phyloP scores from a whole-genome alignment of 2,888 invertebrate species.

The Cosmopolites sordidus region DNA sequence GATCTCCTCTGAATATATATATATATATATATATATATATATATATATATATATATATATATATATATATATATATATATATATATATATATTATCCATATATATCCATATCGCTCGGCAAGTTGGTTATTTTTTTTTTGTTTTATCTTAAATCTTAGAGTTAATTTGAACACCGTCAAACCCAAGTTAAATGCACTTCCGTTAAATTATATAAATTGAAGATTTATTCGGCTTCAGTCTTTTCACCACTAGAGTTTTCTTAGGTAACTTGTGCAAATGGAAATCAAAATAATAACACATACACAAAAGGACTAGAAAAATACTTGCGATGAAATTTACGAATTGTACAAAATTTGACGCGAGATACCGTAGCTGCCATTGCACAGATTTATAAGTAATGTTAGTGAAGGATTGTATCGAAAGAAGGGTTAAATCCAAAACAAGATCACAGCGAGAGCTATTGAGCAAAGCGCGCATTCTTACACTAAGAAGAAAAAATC shows the following conservation, averaged over 20 bases:
- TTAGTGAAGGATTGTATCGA: too few relatives aligned
- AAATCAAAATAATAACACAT: constrained; percentile 6
- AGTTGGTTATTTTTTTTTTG: not conserved
- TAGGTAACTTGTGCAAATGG: constrained; percentile 28
- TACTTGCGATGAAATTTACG: constrained; percentile 1
- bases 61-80: not conserved
- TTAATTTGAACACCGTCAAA: constrained; percentile 15
- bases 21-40: too few relatives aligned
- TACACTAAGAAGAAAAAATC: too few relatives aligned
- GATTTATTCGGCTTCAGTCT: constrained; percentile 34
- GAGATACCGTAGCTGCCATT: too few relatives aligned
- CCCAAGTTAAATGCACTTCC: constrained; percentile 23
- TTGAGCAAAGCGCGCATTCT: constrained; percentile 2
- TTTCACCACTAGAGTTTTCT: constrained; percentile 34
- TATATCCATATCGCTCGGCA: not conserved
- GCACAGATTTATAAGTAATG: too few relatives aligned
- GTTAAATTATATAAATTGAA: constrained; percentile 17
- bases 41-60: too few relatives aligned
- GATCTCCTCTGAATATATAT: not conserved
- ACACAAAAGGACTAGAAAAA: constrained; percentile 20
- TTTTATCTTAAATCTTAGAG: not conserved
- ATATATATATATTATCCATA: too few relatives aligned
- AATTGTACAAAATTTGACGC: too few relatives aligned
- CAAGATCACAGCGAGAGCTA: constrained; percentile 21
- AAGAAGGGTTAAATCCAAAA: not conserved